A percentile compares a stretch with the other conserved stretches of the same genome.
Conservation (phyloP, 2,113 vertebrate species). For the Trichechus manatus region DNA sequence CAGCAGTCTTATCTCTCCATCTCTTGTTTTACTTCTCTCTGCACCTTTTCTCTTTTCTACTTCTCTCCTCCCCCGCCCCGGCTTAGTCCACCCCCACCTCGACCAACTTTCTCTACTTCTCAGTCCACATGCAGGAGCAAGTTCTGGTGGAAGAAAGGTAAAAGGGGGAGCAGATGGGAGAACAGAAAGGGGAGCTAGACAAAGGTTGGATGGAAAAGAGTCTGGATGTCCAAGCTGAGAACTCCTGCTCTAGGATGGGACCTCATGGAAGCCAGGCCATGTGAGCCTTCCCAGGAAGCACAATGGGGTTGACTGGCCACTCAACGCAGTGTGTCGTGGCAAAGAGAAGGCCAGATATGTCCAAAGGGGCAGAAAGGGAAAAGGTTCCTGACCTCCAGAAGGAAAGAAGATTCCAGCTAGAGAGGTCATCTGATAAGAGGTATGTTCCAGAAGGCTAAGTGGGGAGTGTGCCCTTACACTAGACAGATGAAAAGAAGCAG, state of each 20-base stretch:
- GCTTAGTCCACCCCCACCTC: background rate
- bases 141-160: too few species aligned
- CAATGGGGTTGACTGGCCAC: background rate
- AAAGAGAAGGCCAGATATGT: background rate
- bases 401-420: background rate
- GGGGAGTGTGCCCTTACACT: background rate
- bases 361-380: background rate
- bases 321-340: accelerated
- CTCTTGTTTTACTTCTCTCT: background rate
- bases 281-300: background rate
- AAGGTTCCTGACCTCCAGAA: background rate
- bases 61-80: background rate
- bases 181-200: background rate
- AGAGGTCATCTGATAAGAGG: background rate
- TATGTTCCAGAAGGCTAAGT: background rate
- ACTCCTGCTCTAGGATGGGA: background rate
- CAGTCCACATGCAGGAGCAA: background rate
- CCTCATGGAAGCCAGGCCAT: background rate
- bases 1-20: background rate
- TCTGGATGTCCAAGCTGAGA: background rate
- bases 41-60: background rate
- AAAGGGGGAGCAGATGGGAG: background rate
- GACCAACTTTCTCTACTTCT: too few species aligned
- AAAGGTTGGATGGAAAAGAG: background rate
- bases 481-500: background rate